Conservation (phyloP, 1,140 invertebrate species). For the Drosophila subobscura region DNA sequence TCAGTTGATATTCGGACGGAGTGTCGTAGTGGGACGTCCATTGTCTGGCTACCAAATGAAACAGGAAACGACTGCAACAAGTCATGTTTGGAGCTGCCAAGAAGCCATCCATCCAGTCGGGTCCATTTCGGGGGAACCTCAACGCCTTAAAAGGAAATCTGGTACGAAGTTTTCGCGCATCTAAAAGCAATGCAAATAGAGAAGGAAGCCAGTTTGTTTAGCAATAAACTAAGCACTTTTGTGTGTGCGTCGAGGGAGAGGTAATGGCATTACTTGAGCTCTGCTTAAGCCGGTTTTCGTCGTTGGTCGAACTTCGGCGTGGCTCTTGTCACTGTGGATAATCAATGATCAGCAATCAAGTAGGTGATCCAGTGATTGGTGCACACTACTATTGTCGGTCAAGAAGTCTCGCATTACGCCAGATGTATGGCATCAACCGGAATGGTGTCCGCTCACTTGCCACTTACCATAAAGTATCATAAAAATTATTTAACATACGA, state of each 20-base stretch:
- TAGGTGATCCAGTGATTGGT: too few relatives aligned
- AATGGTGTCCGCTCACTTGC: too few relatives aligned
- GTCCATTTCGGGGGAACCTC: constrained; percentile 1
- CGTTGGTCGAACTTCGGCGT: too few relatives aligned
- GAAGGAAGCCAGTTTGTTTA: constrained; percentile 12
- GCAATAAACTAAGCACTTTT: neutral
- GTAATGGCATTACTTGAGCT: constrained; percentile 7
- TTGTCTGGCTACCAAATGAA: constrained; percentile 44
- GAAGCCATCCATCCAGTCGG: neutral
- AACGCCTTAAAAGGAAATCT: constrained; percentile 2
- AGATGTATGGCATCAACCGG: too few relatives aligned
- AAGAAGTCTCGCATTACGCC: too few relatives aligned
- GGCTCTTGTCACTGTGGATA: too few relatives aligned
- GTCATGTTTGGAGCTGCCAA: constrained; percentile 5
- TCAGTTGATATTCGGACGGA: neutral
- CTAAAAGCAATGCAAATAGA: constrained; percentile 30
- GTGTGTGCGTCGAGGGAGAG: neutral
- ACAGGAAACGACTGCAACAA: constrained; percentile 38
- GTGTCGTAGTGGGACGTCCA: neutral
- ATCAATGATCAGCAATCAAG: too few relatives aligned
- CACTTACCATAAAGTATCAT: constrained; percentile 14
- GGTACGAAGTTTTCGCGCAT: neutral
- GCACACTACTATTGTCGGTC: too few relatives aligned
- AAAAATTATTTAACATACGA: constrained; percentile 8
- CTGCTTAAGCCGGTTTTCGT: constrained; percentile 3